These are phyloP conservation scores for Bhutanitis thaidina DNA, from an alignment of 2,888 invertebrate species.

Conservation along the genomic window DNA sequence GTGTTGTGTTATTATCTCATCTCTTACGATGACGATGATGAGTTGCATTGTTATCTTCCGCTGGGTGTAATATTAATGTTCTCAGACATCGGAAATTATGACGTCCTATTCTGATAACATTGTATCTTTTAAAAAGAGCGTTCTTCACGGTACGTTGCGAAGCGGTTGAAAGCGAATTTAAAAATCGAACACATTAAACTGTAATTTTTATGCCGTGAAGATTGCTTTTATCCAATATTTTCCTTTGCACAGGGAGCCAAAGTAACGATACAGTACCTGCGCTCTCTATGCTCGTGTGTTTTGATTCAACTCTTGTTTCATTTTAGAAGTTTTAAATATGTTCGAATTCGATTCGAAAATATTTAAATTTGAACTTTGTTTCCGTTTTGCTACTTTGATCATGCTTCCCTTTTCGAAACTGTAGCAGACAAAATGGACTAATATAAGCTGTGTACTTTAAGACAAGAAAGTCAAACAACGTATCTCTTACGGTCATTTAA, in stretches of 20 bases:
- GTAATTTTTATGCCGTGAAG: slow-evolving; percentile 1
- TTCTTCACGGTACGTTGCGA: background rate
- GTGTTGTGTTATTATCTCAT: slow-evolving; percentile 38
- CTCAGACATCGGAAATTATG: slow-evolving; percentile 14
- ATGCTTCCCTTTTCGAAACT: background rate
- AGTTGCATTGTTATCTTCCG: background rate
- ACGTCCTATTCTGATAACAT: slow-evolving; percentile 10
- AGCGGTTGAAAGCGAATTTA: too few relatives aligned
- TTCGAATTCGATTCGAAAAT: background rate
- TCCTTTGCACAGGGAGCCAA: slow-evolving; percentile 43
- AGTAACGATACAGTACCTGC: slow-evolving; percentile 62
- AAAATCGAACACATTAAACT: background rate
- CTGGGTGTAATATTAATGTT: slow-evolving; percentile 6
- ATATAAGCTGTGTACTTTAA: too few relatives aligned
- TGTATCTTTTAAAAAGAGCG: background rate
- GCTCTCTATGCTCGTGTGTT: slow-evolving; percentile 49
- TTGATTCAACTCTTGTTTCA: slow-evolving; percentile 32
- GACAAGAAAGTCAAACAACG: too few relatives aligned
- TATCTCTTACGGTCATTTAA: too few relatives aligned
- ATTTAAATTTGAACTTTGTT: background rate
- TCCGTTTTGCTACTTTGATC: background rate
- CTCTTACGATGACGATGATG: slow-evolving; percentile 4
- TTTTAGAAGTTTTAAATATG: background rate
- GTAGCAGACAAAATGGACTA: background rate
- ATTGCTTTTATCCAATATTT: slow-evolving; percentile 8